Percentiles rank a stretch among this genome's conserved stretches.
Conservation (phyloP, 2,113 vertebrate genomes). For the Odocoileus hemionus region DNA sequence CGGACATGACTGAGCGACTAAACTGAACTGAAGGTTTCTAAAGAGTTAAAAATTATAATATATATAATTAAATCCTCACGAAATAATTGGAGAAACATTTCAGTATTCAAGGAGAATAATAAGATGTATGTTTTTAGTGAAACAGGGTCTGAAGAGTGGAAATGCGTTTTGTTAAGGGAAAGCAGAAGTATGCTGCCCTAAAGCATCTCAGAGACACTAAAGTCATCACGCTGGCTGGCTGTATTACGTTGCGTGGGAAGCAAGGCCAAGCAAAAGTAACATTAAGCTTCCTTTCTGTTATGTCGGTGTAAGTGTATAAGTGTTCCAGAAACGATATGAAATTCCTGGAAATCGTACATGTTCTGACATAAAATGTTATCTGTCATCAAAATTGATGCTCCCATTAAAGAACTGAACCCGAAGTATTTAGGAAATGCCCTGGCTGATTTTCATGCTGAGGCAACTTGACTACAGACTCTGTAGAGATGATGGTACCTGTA, state of each 20-base stretch:
- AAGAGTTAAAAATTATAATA: neutral
- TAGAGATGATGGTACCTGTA: accelerated
- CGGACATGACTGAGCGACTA: no score
- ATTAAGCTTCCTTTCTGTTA: neutral
- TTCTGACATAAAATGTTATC: neutral
- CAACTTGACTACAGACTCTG: accelerated
- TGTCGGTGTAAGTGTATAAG: neutral
- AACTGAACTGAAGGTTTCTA: neutral
- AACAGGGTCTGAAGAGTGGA: neutral
- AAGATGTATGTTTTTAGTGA: neutral
- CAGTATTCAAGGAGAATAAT: neutral
- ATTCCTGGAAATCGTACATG: neutral
- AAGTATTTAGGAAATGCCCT: neutral
- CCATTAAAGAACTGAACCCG: neutral
- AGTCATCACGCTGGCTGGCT: accelerated
- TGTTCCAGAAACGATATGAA: neutral
- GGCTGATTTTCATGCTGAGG: neutral
- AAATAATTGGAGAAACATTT: neutral
- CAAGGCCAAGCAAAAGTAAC: neutral
- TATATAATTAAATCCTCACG: neutral
- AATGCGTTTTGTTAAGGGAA: neutral
- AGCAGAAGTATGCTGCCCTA: neutral
- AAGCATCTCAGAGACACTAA: neutral
- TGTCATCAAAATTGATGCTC: neutral
- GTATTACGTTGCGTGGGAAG: neutral